Evolutionary conservation across 2,888 invertebrate genomes (phyloP).

Genomic region (Cheilosia vernalis): DNA sequence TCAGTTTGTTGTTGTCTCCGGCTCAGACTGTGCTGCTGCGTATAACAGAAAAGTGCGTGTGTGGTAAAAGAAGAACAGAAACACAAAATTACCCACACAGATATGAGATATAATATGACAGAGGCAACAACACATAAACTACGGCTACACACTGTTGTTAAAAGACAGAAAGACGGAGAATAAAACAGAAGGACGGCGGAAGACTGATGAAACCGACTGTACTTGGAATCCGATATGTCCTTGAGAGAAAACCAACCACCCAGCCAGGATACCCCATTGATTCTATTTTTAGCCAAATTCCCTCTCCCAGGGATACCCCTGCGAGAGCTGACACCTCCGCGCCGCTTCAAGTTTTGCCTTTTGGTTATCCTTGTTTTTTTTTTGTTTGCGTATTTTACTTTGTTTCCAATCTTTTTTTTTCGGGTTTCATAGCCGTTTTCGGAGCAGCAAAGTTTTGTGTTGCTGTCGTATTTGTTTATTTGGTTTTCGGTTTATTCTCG

Average conservation of each 20-base stretch:
- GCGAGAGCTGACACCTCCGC: conserved; percentile 7
- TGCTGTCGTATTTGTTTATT: background rate
- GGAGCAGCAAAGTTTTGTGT: background rate
- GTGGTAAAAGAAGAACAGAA: background rate
- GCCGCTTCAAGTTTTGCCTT: conserved; percentile 2
- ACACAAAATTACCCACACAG: background rate
- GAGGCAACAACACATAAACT: conserved; percentile 29
- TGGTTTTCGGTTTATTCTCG: conserved; percentile 14
- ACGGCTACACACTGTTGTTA: conserved; percentile 43
- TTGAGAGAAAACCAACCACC: conserved; percentile 46
- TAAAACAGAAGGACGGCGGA: conserved; percentile 22
- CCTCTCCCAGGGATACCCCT: conserved; percentile 43
- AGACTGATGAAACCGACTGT: conserved; percentile 18
- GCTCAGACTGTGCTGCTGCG: background rate
- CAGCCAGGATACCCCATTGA: conserved; percentile 22
- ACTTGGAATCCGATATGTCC: conserved; percentile 60
- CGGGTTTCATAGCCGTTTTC: background rate
- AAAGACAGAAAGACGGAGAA: conserved; percentile 15
- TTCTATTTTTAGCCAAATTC: conserved; percentile 66
- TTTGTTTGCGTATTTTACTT: background rate
- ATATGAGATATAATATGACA: background rate
- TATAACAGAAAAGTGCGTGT: conserved; percentile 2
- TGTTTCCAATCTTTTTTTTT: background rate
- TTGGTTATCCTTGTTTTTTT: conserved; percentile 37
- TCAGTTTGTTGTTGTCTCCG: conserved; percentile 7